A percentile compares a stretch with the other conserved stretches of the same genome.
These are phyloP conservation scores for Clamator glandarius DNA, from an alignment of 2,797 vertebrate genomes.

Conservation along the genomic window DNA sequence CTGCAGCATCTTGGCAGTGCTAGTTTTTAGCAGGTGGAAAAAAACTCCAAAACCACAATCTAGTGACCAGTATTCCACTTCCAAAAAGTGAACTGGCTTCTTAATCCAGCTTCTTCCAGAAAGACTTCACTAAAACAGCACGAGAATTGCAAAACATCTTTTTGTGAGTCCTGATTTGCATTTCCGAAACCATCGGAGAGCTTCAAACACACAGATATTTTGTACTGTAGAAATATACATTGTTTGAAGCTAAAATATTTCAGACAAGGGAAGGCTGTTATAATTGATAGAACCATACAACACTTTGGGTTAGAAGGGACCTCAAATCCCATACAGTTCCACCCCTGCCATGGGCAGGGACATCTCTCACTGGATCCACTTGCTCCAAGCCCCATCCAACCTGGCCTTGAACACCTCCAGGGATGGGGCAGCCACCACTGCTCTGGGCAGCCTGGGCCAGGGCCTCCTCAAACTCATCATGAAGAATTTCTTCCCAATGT, in stretches of 20 bases:
- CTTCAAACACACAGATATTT: neutral
- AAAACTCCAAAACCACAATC: neutral
- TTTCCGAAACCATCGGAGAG: neutral
- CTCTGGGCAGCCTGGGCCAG: too few relatives aligned
- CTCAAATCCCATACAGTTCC: too few relatives aligned
- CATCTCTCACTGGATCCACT: too few relatives aligned
- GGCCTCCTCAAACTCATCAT: too few relatives aligned
- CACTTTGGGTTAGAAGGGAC: too few relatives aligned
- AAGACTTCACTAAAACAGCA: neutral
- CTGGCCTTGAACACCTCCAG: too few relatives aligned
- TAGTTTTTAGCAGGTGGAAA: conserved; percentile 8
- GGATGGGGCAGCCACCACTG: too few relatives aligned
- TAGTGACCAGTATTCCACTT: neutral
- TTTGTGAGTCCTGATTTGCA: fast-evolving
- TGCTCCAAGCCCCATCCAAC: too few relatives aligned
- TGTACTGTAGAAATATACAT: fast-evolving
- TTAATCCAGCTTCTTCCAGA: neutral
- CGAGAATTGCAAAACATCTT: fast-evolving
- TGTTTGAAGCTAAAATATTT: neutral
- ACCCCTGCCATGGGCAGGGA: too few relatives aligned
- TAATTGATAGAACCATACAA: neutral
- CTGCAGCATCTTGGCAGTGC: neutral
- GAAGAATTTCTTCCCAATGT: too few relatives aligned
- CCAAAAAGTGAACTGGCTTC: neutral
- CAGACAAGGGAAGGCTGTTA: neutral